phyloP scores from a whole-genome alignment of 92 coral and sea anemone species.

The Actinostola sp. region DNA sequence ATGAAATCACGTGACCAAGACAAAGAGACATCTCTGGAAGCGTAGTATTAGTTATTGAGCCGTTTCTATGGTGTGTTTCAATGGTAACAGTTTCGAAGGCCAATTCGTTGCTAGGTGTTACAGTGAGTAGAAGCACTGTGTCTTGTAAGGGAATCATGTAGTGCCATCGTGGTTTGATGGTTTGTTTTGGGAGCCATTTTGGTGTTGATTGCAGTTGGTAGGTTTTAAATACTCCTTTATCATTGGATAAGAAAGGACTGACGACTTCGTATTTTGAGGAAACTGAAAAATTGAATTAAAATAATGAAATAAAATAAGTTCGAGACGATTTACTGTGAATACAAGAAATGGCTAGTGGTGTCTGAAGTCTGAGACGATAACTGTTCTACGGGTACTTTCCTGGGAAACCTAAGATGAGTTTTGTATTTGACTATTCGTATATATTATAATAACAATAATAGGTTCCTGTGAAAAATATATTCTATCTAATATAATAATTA shows the following conservation, averaged over 20 bases:
- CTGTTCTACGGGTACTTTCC: too few species aligned
- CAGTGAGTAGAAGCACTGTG: constrained; percentile 51
- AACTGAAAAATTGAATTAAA: constrained; percentile 49
- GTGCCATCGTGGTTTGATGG: constrained; percentile 36
- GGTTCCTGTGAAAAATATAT: too few species aligned
- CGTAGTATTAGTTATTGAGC: constrained; percentile 42
- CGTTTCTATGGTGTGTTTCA: constrained; percentile 71
- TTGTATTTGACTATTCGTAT: too few species aligned
- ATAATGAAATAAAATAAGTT: neutral
- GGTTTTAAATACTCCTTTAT: constrained; percentile 63
- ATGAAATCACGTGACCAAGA: constrained; percentile 82
- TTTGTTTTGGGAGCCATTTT: constrained; percentile 46
- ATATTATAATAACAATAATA: too few species aligned
- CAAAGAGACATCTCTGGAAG: constrained; percentile 45
- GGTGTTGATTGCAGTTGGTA: constrained; percentile 61
- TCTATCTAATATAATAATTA: too few species aligned
- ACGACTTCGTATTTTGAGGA: constrained; percentile 84
- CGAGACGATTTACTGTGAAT: neutral
- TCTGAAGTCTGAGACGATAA: too few species aligned
- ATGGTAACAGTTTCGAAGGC: constrained; percentile 53
- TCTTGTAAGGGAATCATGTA: constrained; percentile 75
- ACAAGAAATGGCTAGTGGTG: too few species aligned
- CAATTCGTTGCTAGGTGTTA: constrained; percentile 43
- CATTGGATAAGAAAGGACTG: constrained; percentile 69
- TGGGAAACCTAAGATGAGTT: too few species aligned